Conservation (phyloP, 2,113 vertebrate species). For the Oceanodroma tethys region DNA sequence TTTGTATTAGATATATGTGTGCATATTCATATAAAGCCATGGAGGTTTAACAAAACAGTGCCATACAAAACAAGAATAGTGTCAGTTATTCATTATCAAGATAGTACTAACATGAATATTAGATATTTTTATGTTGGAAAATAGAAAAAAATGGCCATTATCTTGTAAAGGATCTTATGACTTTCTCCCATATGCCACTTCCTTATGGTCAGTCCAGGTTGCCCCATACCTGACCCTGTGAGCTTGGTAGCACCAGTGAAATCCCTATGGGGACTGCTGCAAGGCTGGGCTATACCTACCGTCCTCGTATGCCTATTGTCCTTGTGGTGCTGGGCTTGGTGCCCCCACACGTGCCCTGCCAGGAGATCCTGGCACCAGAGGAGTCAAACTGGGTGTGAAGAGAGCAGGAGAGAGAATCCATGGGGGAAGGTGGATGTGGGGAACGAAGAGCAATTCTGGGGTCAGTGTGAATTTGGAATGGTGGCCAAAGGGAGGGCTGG, state of each 20-base stretch:
- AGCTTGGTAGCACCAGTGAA: neutral
- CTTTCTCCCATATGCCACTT: neutral
- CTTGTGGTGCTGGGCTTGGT: neutral
- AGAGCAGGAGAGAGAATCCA: neutral
- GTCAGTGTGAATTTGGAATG: fast-evolving
- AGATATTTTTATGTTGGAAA: neutral
- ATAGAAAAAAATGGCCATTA: neutral
- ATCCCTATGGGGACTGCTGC: neutral
- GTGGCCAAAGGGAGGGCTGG: neutral
- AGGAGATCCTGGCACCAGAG: neutral
- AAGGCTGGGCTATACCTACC: neutral
- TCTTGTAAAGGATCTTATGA: neutral
- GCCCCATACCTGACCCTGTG: neutral
- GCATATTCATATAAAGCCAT: neutral
- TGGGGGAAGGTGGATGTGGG: neutral
- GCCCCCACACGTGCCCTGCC: fast-evolving
- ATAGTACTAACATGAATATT: neutral
- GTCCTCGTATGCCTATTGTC: fast-evolving
- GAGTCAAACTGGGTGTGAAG: neutral
- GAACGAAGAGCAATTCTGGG: neutral
- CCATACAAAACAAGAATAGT: neutral
- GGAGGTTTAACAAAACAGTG: neutral
- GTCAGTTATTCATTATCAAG: neutral
- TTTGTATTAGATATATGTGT: neutral
- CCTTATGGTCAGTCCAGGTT: neutral